These are phyloP conservation scores for Trididemnum nubilum DNA, from an alignment of 23 tunicate species.

Conservation along the genomic window DNA sequence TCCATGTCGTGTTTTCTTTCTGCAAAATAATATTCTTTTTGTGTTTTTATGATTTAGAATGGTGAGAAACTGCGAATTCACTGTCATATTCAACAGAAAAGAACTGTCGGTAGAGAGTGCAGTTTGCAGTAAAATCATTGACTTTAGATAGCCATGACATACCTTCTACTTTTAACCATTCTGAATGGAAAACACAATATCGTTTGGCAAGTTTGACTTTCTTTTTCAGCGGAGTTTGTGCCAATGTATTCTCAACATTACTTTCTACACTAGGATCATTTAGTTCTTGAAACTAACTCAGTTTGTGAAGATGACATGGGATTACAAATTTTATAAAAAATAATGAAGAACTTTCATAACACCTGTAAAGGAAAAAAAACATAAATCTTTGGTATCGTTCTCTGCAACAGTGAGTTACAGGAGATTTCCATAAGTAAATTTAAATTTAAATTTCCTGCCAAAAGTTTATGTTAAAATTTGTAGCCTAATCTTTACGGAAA, in stretches of 20 bases:
- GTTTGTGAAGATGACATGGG: constrained; percentile 15
- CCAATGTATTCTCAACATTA: too few relatives aligned
- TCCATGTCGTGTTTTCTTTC: neutral
- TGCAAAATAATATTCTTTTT: neutral
- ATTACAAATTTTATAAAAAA: constrained; percentile 10
- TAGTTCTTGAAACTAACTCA: constrained; percentile 12
- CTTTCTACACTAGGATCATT: neutral
- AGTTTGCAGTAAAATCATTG: too few relatives aligned
- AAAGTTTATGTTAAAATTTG: too few relatives aligned
- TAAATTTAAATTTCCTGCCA: too few relatives aligned
- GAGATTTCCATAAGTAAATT: constrained; percentile 9
- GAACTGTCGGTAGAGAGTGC: too few relatives aligned
- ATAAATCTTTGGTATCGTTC: constrained; percentile 1
- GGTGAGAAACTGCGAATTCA: constrained; percentile 18
- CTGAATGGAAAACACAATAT: too few relatives aligned
- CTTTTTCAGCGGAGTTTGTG: too few relatives aligned
- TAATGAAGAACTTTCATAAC: constrained; percentile 15
- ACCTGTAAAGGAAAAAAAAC: too few relatives aligned
- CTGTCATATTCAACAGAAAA: constrained; percentile 21
- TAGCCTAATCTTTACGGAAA: too few relatives aligned
- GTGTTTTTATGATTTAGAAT: constrained; percentile 17
- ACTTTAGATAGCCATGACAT: too few relatives aligned
- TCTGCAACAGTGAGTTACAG: neutral
- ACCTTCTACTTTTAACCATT: too few relatives aligned
- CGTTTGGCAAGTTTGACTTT: too few relatives aligned